These are phyloP conservation scores for Vicugna pacos DNA, from an alignment of 2,113 vertebrate genomes.

Conservation along the genomic window DNA sequence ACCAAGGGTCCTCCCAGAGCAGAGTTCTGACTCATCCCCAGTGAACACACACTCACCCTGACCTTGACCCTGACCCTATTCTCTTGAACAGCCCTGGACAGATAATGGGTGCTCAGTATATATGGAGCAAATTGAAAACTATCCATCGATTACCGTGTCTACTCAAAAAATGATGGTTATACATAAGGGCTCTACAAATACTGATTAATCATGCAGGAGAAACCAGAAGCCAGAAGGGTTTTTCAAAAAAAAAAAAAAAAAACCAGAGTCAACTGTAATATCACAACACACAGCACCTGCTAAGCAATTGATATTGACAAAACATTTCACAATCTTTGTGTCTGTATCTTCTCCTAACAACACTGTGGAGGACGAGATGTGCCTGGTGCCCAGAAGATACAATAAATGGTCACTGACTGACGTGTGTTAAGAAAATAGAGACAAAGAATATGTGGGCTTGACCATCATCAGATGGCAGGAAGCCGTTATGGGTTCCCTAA, in stretches of 20 bases:
- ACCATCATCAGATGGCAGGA: not conserved
- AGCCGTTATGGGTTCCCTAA: not conserved
- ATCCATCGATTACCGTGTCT: not conserved
- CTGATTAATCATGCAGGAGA: not conserved
- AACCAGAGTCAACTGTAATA: not conserved
- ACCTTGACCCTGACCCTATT: not conserved
- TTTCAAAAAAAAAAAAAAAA: not conserved
- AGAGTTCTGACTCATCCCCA: not conserved
- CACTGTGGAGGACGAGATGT: not conserved
- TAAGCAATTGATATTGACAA: not conserved
- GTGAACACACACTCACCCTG: not conserved
- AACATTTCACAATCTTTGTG: not conserved
- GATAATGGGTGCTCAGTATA: not conserved
- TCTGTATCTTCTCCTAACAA: not conserved
- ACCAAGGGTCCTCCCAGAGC: not conserved
- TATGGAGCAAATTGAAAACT: not conserved
- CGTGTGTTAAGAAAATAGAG: not conserved
- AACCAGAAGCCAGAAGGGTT: not conserved
- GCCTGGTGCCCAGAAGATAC: not conserved
- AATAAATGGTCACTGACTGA: not conserved
- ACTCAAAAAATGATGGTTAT: not conserved
- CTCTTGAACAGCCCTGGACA: not conserved
- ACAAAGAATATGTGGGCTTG: not conserved
- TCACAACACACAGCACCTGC: not conserved
- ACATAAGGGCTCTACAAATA: not conserved